Evolutionary conservation across 2,888 invertebrate species (phyloP), one percentile per base, ranked within the genome.

Genomic region (Adela reaumurella): DNA sequence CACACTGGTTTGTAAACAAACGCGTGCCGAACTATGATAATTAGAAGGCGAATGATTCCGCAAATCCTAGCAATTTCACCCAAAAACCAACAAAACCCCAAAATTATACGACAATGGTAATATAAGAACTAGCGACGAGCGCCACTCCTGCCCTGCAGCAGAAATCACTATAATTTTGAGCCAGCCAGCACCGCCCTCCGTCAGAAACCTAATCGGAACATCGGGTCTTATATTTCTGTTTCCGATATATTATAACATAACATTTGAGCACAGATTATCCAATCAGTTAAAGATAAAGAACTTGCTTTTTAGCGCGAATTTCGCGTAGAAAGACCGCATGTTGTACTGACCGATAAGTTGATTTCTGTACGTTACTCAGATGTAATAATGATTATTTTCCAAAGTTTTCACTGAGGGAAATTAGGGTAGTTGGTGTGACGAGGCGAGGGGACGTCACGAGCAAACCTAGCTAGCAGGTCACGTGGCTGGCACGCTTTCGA

Each of bases 211-310:
- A 74, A 77, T 76, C 76, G 77, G 70, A 62, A 70, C 63, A 61
- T 65, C 55, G 66, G 64, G 64, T 65, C 70, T 70, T 68, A 68
- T 64, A 69, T 70, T 74, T 74, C 74, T 72, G 74, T 74, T 77
- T 77, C 74, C 77, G 77, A 77, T 77, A 76, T 73, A 68, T 64
- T 67, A 72, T 70, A 68, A 68, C 70, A 70, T 74, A 70, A 60
- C 74, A 64, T 76, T 77, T 76, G 76, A 77, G 67, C 66, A 74
- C 71, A 77, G 77, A 78, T 78, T 78, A 78, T 74, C 77, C 77
- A 78, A 78, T 78, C 78, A 77, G 78, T 74, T 74, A 77, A 35
- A 76, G 77, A 77, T 77, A 78, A 76, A 74, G 68, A 71, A 71
- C 72, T 74, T 74, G 74, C 72, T 76, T 77, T 74, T 76, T 77